Evolutionary conservation across 2,888 invertebrate genomes (phyloP), one percentile per base, ranked within the genome.

Genomic region (Eupelmus urozonus): DNA sequence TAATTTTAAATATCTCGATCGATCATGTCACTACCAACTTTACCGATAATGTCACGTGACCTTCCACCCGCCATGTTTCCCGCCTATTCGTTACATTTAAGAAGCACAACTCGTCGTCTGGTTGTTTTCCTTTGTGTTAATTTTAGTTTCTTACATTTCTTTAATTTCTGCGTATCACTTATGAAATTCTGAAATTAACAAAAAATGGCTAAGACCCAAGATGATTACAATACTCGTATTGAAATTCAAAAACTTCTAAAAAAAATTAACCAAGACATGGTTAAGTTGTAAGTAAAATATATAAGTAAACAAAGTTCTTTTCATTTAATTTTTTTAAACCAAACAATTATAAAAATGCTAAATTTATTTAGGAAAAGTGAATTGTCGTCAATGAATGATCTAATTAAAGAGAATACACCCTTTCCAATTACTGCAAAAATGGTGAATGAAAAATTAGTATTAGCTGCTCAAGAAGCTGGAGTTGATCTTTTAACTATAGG

Each of bases 201-300:
- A n/a, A 73, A 55, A 4, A 78, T 78, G 80, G 55, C 71, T 42
- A 18, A 40, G 11, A 18, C 5, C 27, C n/a, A 71, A 63, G 60
- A 78, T 0, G 77, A 80, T 4, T 5, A 77, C 4, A 60, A 76
- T 13, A 51, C 81, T 9, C 78, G 79, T 53, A 45, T 78, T 3
- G 82, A 84, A 76, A 82, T 83, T 27, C 81, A 84, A 69, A 81
- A 79, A n/a, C 69, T 80, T n/a, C 72, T 85, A 45, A 45, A 42
- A 4, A 42, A 63, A 51, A 84, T 84, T 55, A 81, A 83, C 40
- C 66, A 80, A 9, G 79, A 82, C 45, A 81, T 80, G 60, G 20
- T 66, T 1, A 82, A 82, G 78, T 78, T 84, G 84, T 83, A 72
- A 84, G 82, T 77, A 42, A 25, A 18, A 74, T 20, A 11, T 65